Percentiles rank a stretch among this genome's conserved stretches.
phyloP scores from a whole-genome alignment of 1,140 invertebrate genomes.

The Drosophila carrolli region DNA sequence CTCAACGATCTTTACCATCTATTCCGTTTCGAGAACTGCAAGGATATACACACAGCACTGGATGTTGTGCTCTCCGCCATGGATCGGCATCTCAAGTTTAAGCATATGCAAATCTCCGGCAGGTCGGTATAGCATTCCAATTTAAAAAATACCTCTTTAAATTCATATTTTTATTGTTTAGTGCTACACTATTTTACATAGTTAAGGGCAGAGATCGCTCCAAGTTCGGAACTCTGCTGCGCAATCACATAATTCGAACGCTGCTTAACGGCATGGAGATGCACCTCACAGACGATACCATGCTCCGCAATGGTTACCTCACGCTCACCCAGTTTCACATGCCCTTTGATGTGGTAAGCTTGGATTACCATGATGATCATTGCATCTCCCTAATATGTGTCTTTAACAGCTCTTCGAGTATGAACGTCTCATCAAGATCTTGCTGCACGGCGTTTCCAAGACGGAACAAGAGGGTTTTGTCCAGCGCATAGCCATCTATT shows the following conservation, averaged over 20 bases:
- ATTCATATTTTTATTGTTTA: conserved; percentile 84
- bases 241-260: conserved; percentile 91
- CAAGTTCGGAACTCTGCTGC: conserved; percentile 88
- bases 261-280: conserved; percentile 95
- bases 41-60: conserved; percentile 89
- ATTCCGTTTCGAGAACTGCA: conserved; percentile 92
- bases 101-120: conserved; percentile 96
- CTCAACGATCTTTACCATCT: conserved; percentile 96
- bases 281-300: conserved; percentile 93
- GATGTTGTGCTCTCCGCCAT: conserved; percentile 93
- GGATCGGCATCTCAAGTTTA: conserved; percentile 92
- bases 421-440: conserved; percentile 92
- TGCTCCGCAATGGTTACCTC: conserved; percentile 98
- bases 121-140: conserved; percentile 86
- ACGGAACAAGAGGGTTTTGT: conserved; percentile 95
- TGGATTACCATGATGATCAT: neutral
- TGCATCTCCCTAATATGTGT: neutral
- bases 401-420: conserved; percentile 94
- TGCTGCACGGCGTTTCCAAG: conserved; percentile 92
- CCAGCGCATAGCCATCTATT: conserved; percentile 96
- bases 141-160: neutral
- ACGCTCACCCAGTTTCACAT: conserved; percentile 98
- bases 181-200: conserved; percentile 97
- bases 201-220: conserved; percentile 93
- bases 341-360: conserved; percentile 95